Evolutionary conservation across 2,888 invertebrate species (phyloP), one percentile per base, ranked within the genome.

Genomic region (Ichneumoninae sp.): DNA sequence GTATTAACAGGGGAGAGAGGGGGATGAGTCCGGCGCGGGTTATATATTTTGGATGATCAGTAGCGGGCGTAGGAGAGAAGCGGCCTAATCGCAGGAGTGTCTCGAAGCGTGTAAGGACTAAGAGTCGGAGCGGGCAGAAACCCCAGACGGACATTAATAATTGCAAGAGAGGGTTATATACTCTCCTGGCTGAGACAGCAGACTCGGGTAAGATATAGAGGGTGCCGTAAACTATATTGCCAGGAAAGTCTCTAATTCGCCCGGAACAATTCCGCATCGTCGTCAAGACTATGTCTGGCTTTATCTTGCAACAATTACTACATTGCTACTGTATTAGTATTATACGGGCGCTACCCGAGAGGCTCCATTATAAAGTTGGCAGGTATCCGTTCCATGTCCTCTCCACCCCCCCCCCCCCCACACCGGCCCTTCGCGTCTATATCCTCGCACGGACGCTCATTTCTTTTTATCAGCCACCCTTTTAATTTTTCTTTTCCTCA

Each of bases 81-180:
- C 36, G 44, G 75, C 40, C 82, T 84, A 84, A 84, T 84, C 81
- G 74, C 65, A 60, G 22, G 60, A 84, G 81, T 84, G 79, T 79
- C 79, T 82, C 62, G 82, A 79, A 72, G 75, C 75, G 71, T 71
- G 82, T 62, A 71, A 84, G 69, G 75, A 71, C 70, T 52, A 52
- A 66, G 66, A 50, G 47, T 22, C 30, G 33, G 69, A 52, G 33
- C 33, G 47, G 65, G 47, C 60, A 74, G 69, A 80, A 84, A 78
- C 50, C 79, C 84, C 82, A 84, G 84, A 84, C 82, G 78, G 75
- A 79, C 84, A 84, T 84, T 84, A 84, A 84, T 84, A 84, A 84
- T 84, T 82, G 60, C 79, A 54, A 79, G 26, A 50, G 50, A 57
- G 44, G 65, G 71, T 79, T 75, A 52, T 78, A 44, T 30, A 72